Evolutionary conservation across 2,888 invertebrate genomes (phyloP), one percentile per base, ranked within the genome.

Genomic region (Dichetophora obliterata): DNA sequence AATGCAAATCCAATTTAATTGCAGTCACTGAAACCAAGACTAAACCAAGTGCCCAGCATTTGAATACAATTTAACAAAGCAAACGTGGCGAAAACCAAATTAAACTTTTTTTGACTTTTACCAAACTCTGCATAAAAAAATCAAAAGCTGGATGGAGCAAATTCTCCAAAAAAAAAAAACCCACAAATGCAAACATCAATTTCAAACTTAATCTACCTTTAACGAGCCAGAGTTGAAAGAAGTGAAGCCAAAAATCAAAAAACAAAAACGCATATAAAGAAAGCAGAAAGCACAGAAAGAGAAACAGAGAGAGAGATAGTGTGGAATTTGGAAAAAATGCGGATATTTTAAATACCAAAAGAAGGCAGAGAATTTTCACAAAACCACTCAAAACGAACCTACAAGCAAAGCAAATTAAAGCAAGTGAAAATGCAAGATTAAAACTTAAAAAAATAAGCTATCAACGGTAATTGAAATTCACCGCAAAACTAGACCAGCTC

Each of bases 391-490:
- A 34, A 52, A 66, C 19, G 6, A 34, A 52, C 52, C 8, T n/a
- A 59, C 16, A 5, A 66, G 16, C 22, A 6, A 59, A 66, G 69
- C 57, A 43, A 68, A 68, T 16, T 59, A 14, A 2, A 37, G 16
- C 22, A 66, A 66, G 48, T n/a, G 50, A 43, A 75, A 57, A 75
- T 59, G 52, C 61, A 34, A 63, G 9, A 52, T 70, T 78, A 75
- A 77, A 43, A 14, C 43, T 43, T 43, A 43, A 43, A 43, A 77
- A 75, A 80, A 81, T 59, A 11, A 37, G 59, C 71, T 59, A 37
- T 66, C 22, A 57, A 71, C 24, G 34, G 31, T 85, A 84, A 84
- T 84, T 84, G 85, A 85, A 84, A 85, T 84, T 84, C 85, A 83
- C 82, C 84, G 83, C 84, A 84, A 48, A 75, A 75, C 68, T 68